Evolutionary conservation across 2,888 invertebrate genomes (phyloP), one percentile per base, ranked within the genome.

Genomic region (Pseudolycoriella hygida): DNA sequence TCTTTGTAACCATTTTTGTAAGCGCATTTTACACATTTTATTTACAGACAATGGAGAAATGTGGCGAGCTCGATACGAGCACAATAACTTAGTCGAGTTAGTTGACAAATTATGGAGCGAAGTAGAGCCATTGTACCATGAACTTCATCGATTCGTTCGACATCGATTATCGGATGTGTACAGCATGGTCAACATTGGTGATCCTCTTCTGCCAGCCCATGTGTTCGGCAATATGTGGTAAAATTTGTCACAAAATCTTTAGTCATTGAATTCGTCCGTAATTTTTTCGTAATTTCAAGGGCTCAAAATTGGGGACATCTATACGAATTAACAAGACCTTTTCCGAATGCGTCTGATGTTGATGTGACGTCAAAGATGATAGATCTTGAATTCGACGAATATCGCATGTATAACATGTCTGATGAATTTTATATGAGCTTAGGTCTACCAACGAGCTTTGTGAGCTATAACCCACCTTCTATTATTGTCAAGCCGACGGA

Each of bases 401-500:
- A 46, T 25, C 53, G 57, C 49, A 67, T 72, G 62, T 71, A 71
- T 50, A 56, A 68, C 49, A 56, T 56, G 32, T 64, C 71, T 0
- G 65, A 73, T 49, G 61, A 67, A 3, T 72, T 72, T 53, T 71
- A 68, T 52, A 54, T 55, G 18, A 66, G 66, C 1, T 49, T 68
- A 40, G 70, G 70, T 2, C 55, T 76, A 30, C 55, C 59, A 25
- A 56, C 62, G 2, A 70, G 71, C 65, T 61, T 65, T 2, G 57
- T 64, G 45, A 60, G 64, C 34, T 76, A 72, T 55, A 20, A 17
- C 10, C 57, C 61, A 15, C 50, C 50, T 17, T 71, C 72, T 1
- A 62, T 74, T 55, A 62, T 76, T 25, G 64, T 64, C 47, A 70
- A 69, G 51, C 73, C 74, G 0, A 53, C 53, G 2, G 68, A 69